These are phyloP conservation scores for Otis tarda DNA, from an alignment of 2,113 vertebrate species.

Conservation along the genomic window DNA sequence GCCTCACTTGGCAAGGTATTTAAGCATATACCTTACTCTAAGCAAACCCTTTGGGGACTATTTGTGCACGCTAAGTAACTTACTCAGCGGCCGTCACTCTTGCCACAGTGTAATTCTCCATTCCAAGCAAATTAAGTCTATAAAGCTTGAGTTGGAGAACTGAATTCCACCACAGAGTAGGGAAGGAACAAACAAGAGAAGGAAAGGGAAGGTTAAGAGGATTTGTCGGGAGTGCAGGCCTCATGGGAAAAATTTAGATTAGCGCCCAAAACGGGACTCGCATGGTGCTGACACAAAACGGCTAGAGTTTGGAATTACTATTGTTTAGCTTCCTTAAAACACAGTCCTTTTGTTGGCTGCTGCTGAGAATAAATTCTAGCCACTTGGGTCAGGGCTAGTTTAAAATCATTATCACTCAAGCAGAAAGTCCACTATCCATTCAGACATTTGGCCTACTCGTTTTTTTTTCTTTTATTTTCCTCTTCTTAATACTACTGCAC, in stretches of 20 bases:
- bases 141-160: fast-evolving
- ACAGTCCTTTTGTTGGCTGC: background rate
- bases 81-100: background rate
- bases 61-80: background rate
- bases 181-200: background rate
- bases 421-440: background rate
- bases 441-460: background rate
- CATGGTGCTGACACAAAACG: background rate
- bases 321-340: background rate
- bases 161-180: background rate
- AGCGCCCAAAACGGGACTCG: background rate
- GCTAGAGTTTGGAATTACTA: background rate
- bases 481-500: background rate
- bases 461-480: background rate
- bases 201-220: background rate
- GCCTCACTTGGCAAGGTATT: background rate
- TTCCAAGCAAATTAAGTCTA: background rate
- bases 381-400: background rate
- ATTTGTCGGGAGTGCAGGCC: background rate
- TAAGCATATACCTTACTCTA: background rate
- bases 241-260: background rate
- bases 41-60: background rate
- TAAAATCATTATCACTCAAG: background rate
- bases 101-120: background rate
- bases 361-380: background rate